A percentile compares a stretch with the other conserved stretches of the same genome.
Evolutionary conservation across 2,113 vertebrate species (phyloP).

Genomic region (Herpetotheres cachinnans): DNA sequence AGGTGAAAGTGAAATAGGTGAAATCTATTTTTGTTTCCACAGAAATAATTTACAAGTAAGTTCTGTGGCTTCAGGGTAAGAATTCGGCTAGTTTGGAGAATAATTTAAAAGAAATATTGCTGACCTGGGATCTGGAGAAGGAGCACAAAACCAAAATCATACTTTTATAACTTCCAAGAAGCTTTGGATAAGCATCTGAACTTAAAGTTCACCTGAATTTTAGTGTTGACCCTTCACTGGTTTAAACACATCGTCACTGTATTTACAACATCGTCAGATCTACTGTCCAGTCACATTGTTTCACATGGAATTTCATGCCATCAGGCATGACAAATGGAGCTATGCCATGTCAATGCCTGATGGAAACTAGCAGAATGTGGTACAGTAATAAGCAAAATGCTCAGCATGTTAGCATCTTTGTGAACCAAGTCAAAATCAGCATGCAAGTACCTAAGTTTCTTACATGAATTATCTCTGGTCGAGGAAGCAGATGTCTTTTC

Average conservation of each 20-base stretch:
- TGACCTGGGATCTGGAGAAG: neutral
- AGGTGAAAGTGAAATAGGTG: neutral
- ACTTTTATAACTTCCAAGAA: neutral
- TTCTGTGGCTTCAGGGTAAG: neutral
- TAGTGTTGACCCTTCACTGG: neutral
- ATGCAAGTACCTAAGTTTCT: neutral
- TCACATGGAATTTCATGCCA: neutral
- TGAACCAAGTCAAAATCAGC: neutral
- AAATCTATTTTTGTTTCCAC: neutral
- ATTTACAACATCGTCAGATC: neutral
- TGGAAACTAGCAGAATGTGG: slow-evolving; percentile 10
- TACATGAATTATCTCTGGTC: neutral
- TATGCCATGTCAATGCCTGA: neutral
- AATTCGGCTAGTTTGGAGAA: neutral
- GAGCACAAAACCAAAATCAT: neutral
- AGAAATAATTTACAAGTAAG: neutral
- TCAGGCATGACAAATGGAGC: neutral
- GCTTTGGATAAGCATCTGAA: neutral
- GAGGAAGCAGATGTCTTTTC: neutral
- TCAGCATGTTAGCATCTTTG: neutral
- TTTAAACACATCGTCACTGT: neutral
- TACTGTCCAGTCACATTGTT: neutral
- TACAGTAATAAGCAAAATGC: neutral
- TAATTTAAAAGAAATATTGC: neutral
- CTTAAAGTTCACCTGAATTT: neutral